Evolutionary conservation across 2,797 vertebrate species (phyloP), one percentile per base, ranked within the genome.

Genomic region (Galaxias olidus): DNA sequence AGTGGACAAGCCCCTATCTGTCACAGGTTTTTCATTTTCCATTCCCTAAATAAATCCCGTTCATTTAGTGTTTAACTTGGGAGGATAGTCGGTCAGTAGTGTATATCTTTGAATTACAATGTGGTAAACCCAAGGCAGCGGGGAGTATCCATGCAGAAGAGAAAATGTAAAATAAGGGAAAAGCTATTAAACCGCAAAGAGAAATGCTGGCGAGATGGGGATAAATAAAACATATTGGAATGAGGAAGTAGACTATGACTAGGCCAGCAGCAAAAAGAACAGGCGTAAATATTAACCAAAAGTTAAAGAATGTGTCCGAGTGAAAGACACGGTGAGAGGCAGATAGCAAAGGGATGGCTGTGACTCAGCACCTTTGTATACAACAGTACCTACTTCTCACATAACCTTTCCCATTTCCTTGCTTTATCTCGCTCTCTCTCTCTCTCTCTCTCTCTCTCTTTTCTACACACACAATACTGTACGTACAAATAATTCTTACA

Each of bases 361-460:
- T 88, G 89, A 86, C 81, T 86, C 84, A 85, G 84, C 81, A 79
- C 43, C 50, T 42, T 54, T 51, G 10, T 57, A 18, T 18, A 10
- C 18, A 12, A 14, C 56, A 52, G 68, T 55, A 20, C 1, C 52
- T 15, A 12, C 62, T 47, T 43, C 45, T 41, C 40, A 13, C 42
- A 7, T 17, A 18, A n/a, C n/a, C n/a, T n/a, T n/a, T n/a, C n/a
- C n/a, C n/a, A n/a, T n/a, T n/a, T n/a, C n/a, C n/a, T n/a, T n/a
- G n/a, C n/a, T n/a, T n/a, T n/a, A n/a, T n/a, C n/a, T n/a, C n/a
- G n/a, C n/a, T n/a, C n/a, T n/a, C n/a, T n/a, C n/a, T n/a, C n/a
- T n/a, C n/a, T n/a, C n/a, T n/a, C n/a, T n/a, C n/a, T n/a, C n/a
- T n/a, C n/a, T n/a, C n/a, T n/a, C n/a, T n/a, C n/a, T n/a, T n/a